Evolutionary conservation across 1,140 invertebrate species (phyloP).

Genomic region (Mercenaria mercenaria): DNA sequence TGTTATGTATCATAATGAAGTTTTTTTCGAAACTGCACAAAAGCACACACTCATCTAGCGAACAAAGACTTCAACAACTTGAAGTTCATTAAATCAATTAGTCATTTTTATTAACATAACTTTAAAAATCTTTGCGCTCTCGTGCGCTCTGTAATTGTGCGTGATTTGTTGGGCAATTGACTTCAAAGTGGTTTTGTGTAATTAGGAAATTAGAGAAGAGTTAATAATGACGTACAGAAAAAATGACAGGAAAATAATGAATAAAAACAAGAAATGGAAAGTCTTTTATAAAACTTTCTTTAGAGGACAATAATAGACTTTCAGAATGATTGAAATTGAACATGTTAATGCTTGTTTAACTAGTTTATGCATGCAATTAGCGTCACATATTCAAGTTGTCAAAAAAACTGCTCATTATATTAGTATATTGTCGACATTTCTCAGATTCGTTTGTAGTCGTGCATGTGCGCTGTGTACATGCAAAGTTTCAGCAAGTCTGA

Average conservation of each 20-base stretch:
- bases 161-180: conserved; percentile 5
- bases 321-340: no score
- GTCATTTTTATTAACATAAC: neutral
- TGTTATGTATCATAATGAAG: neutral
- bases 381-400: no score
- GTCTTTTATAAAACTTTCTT: no score
- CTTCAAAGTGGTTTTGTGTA: neutral
- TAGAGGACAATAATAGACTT: no score
- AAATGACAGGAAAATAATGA: neutral
- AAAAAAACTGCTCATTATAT: no score
- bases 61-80: neutral
- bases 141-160: neutral
- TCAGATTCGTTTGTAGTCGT: no score
- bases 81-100: neutral
- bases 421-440: no score
- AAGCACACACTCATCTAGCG: neutral
- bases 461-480: no score
- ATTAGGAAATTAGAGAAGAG: neutral
- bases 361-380: no score
- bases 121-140: neutral
- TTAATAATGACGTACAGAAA: neutral
- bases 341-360: no score
- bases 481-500: no score
- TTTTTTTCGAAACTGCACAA: neutral
- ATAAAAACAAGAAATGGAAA: neutral